These are phyloP conservation scores for Abrostola tripartita DNA, from an alignment of 2,888 invertebrate species.

Conservation along the genomic window DNA sequence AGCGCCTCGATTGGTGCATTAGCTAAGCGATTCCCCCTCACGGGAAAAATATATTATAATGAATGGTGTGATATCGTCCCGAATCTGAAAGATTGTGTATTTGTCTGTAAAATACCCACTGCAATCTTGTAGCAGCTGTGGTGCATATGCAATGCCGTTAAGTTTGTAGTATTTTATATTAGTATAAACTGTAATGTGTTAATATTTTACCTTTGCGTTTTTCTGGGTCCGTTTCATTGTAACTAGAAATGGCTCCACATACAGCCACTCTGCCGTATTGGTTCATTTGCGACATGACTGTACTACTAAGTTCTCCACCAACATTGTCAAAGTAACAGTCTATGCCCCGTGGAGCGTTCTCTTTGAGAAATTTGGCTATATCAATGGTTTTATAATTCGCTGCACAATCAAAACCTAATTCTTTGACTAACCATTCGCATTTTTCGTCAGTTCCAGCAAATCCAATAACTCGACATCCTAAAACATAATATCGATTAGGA, in stretches of 20 bases:
- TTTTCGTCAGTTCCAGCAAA: slow-evolving; percentile 92
- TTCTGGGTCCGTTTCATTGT: slow-evolving; percentile 86
- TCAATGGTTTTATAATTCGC: slow-evolving; percentile 92
- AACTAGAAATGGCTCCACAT: slow-evolving; percentile 90
- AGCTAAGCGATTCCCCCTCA: too few relatives aligned
- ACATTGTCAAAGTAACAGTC: slow-evolving; percentile 94
- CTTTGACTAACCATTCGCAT: slow-evolving; percentile 90
- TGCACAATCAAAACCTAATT: slow-evolving; percentile 90
- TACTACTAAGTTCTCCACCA: slow-evolving; percentile 90
- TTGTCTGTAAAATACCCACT: too few relatives aligned
- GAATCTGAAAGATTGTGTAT: too few relatives aligned
- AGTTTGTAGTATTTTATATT: not conserved
- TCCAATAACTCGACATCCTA: slow-evolving; percentile 91
- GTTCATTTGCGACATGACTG: slow-evolving; percentile 90
- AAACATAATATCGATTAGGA: not conserved
- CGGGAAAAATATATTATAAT: too few relatives aligned
- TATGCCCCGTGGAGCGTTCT: slow-evolving; percentile 91
- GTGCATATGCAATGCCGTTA: too few relatives aligned
- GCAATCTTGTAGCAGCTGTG: too few relatives aligned
- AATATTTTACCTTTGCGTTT: slow-evolving; percentile 77
- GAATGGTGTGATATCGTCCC: too few relatives aligned
- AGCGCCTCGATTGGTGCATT: too few relatives aligned
- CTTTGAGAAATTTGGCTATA: slow-evolving; percentile 85
- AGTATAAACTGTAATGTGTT: not conserved
- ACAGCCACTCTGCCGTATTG: slow-evolving; percentile 88